Conservation (phyloP, 1,140 invertebrate genomes). For the Drosophila insularis region DNA sequence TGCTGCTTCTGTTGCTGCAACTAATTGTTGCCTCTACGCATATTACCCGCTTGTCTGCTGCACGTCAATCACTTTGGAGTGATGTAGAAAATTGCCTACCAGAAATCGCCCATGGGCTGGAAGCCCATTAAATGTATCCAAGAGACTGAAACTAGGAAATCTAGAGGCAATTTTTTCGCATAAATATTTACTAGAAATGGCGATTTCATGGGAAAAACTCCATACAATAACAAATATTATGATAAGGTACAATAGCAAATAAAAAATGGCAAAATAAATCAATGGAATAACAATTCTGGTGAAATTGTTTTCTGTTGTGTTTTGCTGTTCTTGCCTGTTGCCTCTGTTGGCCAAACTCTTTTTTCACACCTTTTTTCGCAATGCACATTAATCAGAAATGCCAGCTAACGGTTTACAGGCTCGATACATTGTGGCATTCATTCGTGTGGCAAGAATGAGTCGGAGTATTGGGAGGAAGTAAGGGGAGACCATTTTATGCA, state of each 20-base stretch:
- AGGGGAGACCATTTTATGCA: background rate
- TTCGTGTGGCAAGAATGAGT: too few species aligned
- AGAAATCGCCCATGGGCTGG: background rate
- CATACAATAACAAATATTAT: constrained; percentile 18
- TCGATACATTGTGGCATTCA: too few species aligned
- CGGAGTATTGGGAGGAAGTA: too few species aligned
- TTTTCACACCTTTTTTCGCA: constrained; percentile 52
- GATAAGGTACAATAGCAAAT: constrained; percentile 14
- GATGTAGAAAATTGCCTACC: constrained; percentile 32
- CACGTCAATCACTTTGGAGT: constrained; percentile 48
- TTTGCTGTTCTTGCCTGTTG: too few species aligned
- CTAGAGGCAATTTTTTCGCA: constrained; percentile 16
- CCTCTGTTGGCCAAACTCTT: constrained; percentile 21
- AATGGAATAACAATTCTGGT: constrained; percentile 26
- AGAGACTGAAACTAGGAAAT: constrained; percentile 9
- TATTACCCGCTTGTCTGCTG: constrained; percentile 6
- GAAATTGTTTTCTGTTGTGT: constrained; percentile 10
- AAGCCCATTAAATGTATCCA: constrained; percentile 32
- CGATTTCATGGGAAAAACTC: background rate
- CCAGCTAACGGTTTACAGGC: constrained; percentile 1
- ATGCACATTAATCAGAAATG: constrained; percentile 46
- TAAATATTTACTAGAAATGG: constrained; percentile 45
- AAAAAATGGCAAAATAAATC: constrained; percentile 34
- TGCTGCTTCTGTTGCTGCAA: background rate
- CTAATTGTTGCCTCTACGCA: constrained; percentile 45